Conservation (phyloP, 2,888 invertebrate species). For the Leptopilina drosophilae region DNA sequence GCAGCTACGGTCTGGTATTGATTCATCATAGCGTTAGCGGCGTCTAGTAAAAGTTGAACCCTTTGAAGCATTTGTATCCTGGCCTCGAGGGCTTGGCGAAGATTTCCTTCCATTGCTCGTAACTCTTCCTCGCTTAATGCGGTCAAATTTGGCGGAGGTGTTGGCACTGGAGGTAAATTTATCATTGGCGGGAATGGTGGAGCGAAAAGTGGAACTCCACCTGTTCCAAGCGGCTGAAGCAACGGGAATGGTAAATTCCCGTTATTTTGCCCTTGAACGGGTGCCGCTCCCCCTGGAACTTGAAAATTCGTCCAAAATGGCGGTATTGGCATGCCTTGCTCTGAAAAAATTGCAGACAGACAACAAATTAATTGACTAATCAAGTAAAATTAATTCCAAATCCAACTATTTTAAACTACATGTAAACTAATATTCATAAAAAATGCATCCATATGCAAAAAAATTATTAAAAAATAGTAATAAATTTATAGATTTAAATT, state of each 20-base stretch:
- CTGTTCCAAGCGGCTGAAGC: conserved; percentile 65
- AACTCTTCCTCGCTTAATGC: conserved; percentile 90
- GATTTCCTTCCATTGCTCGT: conserved; percentile 91
- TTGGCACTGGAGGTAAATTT: conserved; percentile 84
- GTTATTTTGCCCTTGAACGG: conserved; percentile 53
- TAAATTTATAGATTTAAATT: background rate
- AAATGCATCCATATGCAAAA: no score
- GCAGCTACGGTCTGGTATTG: conserved; percentile 90
- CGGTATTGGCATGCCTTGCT: conserved; percentile 65
- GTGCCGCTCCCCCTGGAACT: conserved; percentile 61
- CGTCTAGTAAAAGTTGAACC: conserved; percentile 93
- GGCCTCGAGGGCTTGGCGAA: conserved; percentile 92
- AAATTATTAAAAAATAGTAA: background rate
- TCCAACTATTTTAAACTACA: no score
- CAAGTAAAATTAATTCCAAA: no score
- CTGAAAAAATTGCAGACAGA: conserved; percentile 49
- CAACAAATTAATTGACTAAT: background rate
- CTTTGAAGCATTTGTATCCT: conserved; percentile 90
- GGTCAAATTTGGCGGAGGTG: conserved; percentile 86
- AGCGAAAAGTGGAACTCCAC: conserved; percentile 76
- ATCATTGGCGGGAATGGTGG: conserved; percentile 81
- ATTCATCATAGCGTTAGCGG: conserved; percentile 95
- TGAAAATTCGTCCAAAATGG: conserved; percentile 68
- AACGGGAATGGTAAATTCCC: conserved; percentile 59
- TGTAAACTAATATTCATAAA: no score